phyloP scores from a whole-genome alignment of 2,797 vertebrate species.

The Uromys caudimaculatus region DNA sequence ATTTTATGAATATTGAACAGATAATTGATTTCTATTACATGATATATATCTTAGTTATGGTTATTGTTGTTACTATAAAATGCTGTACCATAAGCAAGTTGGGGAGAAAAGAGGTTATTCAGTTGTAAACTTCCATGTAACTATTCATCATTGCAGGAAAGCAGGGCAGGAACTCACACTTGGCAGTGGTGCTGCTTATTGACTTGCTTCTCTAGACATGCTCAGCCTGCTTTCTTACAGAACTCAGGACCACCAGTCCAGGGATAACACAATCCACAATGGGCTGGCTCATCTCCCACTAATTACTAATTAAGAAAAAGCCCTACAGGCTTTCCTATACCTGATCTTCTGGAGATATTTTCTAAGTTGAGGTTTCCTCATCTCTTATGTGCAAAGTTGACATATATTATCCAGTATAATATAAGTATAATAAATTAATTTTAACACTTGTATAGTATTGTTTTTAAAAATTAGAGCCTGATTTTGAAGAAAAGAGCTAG shows the following conservation, averaged over 20 bases:
- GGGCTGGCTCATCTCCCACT: background rate
- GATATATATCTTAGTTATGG: background rate
- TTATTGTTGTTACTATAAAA: background rate
- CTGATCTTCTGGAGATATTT: background rate
- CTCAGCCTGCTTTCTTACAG: no score
- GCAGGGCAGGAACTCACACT: no score
- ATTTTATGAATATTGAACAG: background rate
- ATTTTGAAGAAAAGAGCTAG: background rate
- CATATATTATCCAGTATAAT: background rate
- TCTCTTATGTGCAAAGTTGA: background rate
- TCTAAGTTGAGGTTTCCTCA: background rate
- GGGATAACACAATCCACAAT: no score
- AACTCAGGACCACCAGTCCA: no score
- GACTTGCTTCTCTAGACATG: no score
- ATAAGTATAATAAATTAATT: background rate
- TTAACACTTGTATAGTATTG: background rate
- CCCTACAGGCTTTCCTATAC: background rate
- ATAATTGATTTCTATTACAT: background rate
- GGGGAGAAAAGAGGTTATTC: no score
- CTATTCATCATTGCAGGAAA: no score
- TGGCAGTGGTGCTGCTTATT: no score
- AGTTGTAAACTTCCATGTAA: no score
- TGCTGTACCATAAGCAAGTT: background rate
- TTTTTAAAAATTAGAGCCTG: background rate
- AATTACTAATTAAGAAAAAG: background rate